Evolutionary conservation across 2,797 vertebrate genomes (phyloP), one percentile per base, ranked within the genome.

Genomic region (Psittacula echo): DNA sequence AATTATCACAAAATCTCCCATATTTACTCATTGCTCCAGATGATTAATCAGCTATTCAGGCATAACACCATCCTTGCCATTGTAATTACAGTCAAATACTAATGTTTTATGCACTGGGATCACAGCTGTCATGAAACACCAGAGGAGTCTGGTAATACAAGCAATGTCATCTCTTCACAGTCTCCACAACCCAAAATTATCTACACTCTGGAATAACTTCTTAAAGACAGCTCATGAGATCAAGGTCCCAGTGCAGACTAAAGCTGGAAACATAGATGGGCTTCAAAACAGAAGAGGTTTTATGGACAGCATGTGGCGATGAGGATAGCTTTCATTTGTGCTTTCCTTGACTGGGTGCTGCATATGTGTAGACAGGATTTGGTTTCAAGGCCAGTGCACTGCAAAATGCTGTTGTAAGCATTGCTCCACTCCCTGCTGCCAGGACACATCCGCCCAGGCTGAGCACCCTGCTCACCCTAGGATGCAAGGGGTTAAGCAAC

Each of bases 41-140:
- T 89, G 84, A 96, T 96, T 95, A 93, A 94, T 95, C 87, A 85
- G 70, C 84, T 84, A 94, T 79, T 90, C 94, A 94, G 92, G 65
- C 89, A 76, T 83, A 96, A 91, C 89, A 90, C 74, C 70, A 62
- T 72, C 85, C 90, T 90, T 81, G 90, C 51, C 66, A 93, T 68
- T 93, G 77, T 72, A 92, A 94, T 76, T 80, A 75, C 71, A 86
- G 67, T 66, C 41, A 95, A 94, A 83, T 82, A 91, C 86, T 78
- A 77, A 89, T 13, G 16, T 80, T 93, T 77, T 68, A 86, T 48
- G 50, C 27, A 47, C 56, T 18, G 10, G 65, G 90, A 89, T 94
- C 90, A 74, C 3, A 82, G 58, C 34, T 61, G n/a, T 71, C 78
- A 83, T 85, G 72, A 72, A 95, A 89, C 84, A 95, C 51, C 4